Evolutionary conservation across 2,888 invertebrate genomes (phyloP).

Genomic region (Sylvicola fuscatus): DNA sequence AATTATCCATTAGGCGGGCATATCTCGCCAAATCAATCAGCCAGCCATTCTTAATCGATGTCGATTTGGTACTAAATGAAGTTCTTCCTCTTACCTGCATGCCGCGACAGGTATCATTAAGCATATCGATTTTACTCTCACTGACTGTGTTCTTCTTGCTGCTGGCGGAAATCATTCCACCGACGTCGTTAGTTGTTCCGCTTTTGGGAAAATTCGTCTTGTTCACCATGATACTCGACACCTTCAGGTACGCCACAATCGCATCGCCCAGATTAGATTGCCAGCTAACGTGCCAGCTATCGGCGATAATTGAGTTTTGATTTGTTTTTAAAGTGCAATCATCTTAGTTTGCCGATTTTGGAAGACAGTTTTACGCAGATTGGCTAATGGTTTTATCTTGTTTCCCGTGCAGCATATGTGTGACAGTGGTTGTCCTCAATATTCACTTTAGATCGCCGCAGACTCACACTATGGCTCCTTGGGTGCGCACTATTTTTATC

Average conservation of each 20-base stretch:
- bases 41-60: too few species aligned
- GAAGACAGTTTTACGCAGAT: too few species aligned
- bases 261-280: too few species aligned
- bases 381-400: too few species aligned
- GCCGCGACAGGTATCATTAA: slow-evolving; percentile 62
- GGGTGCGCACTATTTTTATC: slow-evolving; percentile 90
- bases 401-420: slow-evolving; percentile 84
- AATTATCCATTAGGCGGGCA: slow-evolving; percentile 15
- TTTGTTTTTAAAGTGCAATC: too few species aligned
- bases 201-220: slow-evolving; percentile 85
- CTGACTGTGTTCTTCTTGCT: slow-evolving; percentile 93
- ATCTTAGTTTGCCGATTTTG: too few species aligned
- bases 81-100: too few species aligned
- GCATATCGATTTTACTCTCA: slow-evolving; percentile 85
- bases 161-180: slow-evolving; percentile 71
- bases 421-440: slow-evolving; percentile 90
- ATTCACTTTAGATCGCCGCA: slow-evolving; percentile 96
- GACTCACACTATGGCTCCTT: slow-evolving; percentile 88
- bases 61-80: background rate
- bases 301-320: too few species aligned
- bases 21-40: too few species aligned
- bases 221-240: slow-evolving; percentile 91
- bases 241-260: slow-evolving; percentile 75
- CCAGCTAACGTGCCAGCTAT: too few species aligned
- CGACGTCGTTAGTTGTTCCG: slow-evolving; percentile 83